Percentiles rank a stretch among this genome's conserved stretches.
Conservation (phyloP, 2,797 vertebrate genomes). For the Scomberomorus guttatus region DNA sequence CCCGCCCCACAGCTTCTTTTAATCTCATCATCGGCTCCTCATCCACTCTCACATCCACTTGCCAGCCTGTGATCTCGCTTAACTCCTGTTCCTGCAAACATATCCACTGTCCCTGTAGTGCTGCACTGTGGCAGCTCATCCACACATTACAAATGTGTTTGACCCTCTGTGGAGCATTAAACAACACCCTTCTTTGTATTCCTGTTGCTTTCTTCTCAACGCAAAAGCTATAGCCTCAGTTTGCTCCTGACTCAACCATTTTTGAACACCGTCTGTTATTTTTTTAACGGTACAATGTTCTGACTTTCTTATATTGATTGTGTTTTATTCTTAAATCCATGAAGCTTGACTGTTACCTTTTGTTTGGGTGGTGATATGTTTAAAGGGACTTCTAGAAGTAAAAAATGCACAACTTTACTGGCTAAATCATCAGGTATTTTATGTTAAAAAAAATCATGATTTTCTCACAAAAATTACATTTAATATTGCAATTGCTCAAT, state of each 20-base stretch:
- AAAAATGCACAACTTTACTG: neutral
- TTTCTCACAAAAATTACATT: neutral
- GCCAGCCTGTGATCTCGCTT: slow-evolving; percentile 52
- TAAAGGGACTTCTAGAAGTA: neutral
- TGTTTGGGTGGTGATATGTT: neutral
- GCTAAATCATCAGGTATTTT: neutral
- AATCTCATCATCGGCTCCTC: slow-evolving; percentile 22
- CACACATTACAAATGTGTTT: slow-evolving; percentile 66
- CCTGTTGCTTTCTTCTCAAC: neutral
- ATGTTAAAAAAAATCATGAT: no score
- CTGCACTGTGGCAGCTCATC: slow-evolving; percentile 59
- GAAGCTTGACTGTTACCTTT: neutral
- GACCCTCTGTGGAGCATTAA: slow-evolving; percentile 48
- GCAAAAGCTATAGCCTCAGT: neutral
- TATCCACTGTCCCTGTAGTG: slow-evolving; percentile 33
- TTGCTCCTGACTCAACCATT: neutral
- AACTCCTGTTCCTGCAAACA: slow-evolving; percentile 53
- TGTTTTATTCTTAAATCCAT: neutral
- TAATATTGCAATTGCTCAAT: neutral
- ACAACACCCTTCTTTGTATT: slow-evolving; percentile 44
- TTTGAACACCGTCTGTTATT: neutral
- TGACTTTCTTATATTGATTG: neutral
- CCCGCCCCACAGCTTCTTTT: neutral
- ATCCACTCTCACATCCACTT: slow-evolving; percentile 31
- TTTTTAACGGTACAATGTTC: neutral